Conservation (phyloP, 2,797 vertebrate species). For the Gymnothorax reevesii region DNA sequence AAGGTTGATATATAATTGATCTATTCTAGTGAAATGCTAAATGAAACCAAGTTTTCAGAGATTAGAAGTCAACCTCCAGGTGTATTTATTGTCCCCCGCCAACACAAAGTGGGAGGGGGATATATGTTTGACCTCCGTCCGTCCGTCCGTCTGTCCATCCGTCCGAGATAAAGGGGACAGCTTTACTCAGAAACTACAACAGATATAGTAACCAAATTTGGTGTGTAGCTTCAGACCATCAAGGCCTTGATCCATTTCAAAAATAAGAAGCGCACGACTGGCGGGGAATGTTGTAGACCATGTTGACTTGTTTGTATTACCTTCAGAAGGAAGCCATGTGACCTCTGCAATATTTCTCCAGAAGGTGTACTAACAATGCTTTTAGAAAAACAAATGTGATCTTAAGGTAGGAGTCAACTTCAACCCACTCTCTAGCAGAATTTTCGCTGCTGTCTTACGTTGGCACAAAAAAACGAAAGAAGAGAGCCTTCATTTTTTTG, state of each 20-base stretch:
- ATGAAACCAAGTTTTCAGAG: slow-evolving; percentile 35
- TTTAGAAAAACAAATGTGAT: slow-evolving; percentile 64
- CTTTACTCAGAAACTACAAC: too few relatives aligned
- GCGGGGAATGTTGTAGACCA: too few relatives aligned
- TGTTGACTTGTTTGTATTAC: too few relatives aligned
- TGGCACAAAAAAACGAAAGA: slow-evolving; percentile 39
- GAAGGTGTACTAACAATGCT: slow-evolving; percentile 63
- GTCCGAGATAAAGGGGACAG: too few relatives aligned
- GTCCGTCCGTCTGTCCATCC: too few relatives aligned
- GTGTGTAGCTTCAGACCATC: too few relatives aligned
- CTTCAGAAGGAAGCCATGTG: slow-evolving; percentile 35
- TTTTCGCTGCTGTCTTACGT: slow-evolving; percentile 59
- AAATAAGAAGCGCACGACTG: too few relatives aligned
- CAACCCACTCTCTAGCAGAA: slow-evolving; percentile 68
- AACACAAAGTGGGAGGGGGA: too few relatives aligned
- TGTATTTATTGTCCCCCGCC: slow-evolving; percentile 37
- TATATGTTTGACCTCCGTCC: too few relatives aligned
- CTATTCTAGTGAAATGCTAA: slow-evolving; percentile 40
- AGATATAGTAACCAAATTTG: too few relatives aligned
- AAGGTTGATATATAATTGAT: background rate
- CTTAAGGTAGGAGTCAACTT: slow-evolving; percentile 60
- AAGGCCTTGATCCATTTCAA: too few relatives aligned
- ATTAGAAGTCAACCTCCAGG: slow-evolving; percentile 31
- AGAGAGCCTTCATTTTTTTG: slow-evolving; percentile 65
- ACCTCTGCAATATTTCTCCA: slow-evolving; percentile 28